These are phyloP conservation scores for Acanthiza pusilla DNA, from an alignment of 2,797 vertebrate species.

Conservation along the genomic window DNA sequence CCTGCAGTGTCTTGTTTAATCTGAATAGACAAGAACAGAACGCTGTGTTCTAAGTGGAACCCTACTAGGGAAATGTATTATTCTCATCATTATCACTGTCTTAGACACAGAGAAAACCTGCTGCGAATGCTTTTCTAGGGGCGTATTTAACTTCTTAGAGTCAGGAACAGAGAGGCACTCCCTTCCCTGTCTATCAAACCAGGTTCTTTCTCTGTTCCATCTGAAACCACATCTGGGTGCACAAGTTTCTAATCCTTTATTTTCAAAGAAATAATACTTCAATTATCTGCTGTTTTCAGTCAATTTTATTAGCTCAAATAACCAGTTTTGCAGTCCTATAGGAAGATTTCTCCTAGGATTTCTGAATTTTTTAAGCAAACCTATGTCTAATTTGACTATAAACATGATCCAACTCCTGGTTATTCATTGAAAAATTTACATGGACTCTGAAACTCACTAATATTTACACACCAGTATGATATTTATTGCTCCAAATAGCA, in stretches of 20 bases:
- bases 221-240: not conserved
- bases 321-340: not conserved
- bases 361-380: not conserved
- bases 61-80: slow-evolving; percentile 50
- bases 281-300: not conserved
- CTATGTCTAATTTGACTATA: not conserved
- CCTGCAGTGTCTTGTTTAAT: slow-evolving; percentile 31
- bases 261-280: slow-evolving; percentile 1
- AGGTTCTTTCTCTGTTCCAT: not conserved
- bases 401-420: not conserved
- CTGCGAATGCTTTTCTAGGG: not conserved
- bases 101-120: slow-evolving; percentile 18
- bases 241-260: not conserved
- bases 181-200: slow-evolving; percentile 4
- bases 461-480: not conserved
- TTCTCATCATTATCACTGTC: slow-evolving; percentile 48
- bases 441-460: not conserved
- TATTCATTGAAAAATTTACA: not conserved
- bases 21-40: slow-evolving; percentile 66
- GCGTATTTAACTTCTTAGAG: slow-evolving; percentile 29
- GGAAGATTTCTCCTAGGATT: not conserved
- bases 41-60: slow-evolving; percentile 54
- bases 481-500: not conserved
- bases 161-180: not conserved
- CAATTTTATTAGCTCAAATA: not conserved